Percentiles rank a stretch among this genome's conserved stretches.
Evolutionary conservation across 2,113 vertebrate species (phyloP).

Genomic region (Telmatochromis bifrenatus): DNA sequence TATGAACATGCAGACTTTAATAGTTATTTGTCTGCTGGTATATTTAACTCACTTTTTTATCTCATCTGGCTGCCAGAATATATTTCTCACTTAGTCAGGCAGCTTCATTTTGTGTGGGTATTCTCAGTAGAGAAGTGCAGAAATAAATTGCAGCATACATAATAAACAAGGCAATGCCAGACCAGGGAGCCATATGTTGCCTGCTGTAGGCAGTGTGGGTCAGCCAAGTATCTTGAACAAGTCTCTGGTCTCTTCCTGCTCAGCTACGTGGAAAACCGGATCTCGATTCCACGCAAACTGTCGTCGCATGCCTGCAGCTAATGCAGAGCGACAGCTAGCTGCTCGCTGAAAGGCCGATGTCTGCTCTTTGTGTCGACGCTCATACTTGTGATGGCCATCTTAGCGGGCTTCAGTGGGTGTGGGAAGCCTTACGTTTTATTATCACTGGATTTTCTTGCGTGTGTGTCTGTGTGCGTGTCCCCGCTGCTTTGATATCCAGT

Average conservation of each 20-base stretch:
- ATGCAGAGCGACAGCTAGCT: constrained; percentile 20
- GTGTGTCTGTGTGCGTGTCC: not conserved
- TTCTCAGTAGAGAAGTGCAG: constrained; percentile 29
- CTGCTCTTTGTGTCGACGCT: constrained; percentile 14
- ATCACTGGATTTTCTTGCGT: constrained; percentile 1
- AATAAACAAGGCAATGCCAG: not conserved
- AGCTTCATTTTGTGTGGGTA: constrained; percentile 43
- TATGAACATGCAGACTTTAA: constrained; percentile 31
- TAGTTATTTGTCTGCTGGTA: constrained; percentile 28
- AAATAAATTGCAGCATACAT: constrained; percentile 9
- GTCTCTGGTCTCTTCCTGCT: not conserved
- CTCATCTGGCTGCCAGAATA: constrained; percentile 35
- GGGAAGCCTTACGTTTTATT: constrained; percentile 10
- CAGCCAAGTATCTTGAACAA: constrained; percentile 19
- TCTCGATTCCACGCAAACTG: constrained; percentile 18
- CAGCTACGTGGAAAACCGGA: not conserved
- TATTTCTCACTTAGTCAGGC: constrained; percentile 28
- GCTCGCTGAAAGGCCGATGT: not conserved
- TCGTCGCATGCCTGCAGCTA: not conserved
- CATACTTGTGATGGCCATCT: constrained; percentile 13
- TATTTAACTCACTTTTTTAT: constrained; percentile 44
- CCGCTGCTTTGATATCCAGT: constrained; percentile 52
- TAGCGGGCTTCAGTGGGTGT: not conserved
- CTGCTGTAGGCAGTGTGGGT: constrained; percentile 29
- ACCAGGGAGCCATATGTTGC: constrained; percentile 15